Percentiles rank a stretch among this genome's conserved stretches.
Conservation (phyloP, 2,888 invertebrate species). For the Napeogenes inachia region DNA sequence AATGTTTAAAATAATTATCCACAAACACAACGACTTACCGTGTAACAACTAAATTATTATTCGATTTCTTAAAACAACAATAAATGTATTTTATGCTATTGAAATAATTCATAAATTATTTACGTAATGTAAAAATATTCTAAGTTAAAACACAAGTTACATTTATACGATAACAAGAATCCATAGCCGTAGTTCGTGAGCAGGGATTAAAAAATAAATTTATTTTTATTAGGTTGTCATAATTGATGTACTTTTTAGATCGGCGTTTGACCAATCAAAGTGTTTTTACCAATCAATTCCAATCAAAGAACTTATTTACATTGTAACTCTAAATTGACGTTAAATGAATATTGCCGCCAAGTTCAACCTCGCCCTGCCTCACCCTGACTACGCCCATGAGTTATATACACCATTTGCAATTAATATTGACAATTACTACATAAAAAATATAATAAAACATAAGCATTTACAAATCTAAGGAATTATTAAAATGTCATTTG, state of each 20-base stretch:
- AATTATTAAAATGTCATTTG: background rate
- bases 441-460: background rate
- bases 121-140: constrained; percentile 5
- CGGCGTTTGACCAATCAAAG: too few relatives aligned
- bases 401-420: constrained; percentile 1
- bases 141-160: constrained; percentile 1
- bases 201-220: background rate
- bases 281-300: background rate
- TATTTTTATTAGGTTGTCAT: too few relatives aligned
- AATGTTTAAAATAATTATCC: constrained; percentile 20
- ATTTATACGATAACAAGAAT: background rate
- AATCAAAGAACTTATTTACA: constrained; percentile 3
- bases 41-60: background rate
- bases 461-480: background rate
- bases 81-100: constrained; percentile 3
- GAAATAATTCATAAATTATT: constrained; percentile 2
- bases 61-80: constrained; percentile 1
- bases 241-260: too few relatives aligned
- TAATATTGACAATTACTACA: background rate
- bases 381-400: constrained; percentile 2
- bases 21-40: background rate
- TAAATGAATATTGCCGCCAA: background rate
- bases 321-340: background rate
- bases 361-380: constrained; percentile 4
- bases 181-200: background rate